phyloP scores from a whole-genome alignment of 2,113 vertebrate genomes.

The Lanius collurio region DNA sequence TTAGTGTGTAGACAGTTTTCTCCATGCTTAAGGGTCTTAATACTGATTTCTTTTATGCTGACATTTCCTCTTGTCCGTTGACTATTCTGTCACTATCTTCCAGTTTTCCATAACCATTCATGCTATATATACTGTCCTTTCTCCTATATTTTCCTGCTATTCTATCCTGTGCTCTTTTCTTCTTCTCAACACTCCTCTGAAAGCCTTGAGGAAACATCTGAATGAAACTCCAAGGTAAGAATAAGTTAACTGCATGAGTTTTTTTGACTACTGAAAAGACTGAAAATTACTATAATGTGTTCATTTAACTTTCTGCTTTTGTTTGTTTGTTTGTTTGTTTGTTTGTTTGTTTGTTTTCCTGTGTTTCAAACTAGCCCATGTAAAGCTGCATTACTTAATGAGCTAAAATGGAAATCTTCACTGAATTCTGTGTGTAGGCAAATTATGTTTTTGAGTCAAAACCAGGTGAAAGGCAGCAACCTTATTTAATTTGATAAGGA shows the following conservation, averaged over 20 bases:
- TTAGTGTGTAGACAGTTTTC: neutral
- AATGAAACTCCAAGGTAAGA: neutral
- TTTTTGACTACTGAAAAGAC: neutral
- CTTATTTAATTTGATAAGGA: neutral
- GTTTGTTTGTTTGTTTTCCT: neutral
- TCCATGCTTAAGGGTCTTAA: neutral
- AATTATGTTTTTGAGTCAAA: neutral
- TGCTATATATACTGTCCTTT: neutral
- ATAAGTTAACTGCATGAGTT: neutral
- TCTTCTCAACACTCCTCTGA: neutral
- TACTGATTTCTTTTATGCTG: slow-evolving; percentile 20
- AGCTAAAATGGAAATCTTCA: neutral
- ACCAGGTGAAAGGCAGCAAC: neutral
- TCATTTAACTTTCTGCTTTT: neutral
- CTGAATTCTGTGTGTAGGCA: neutral
- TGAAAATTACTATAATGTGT: neutral
- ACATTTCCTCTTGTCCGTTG: neutral
- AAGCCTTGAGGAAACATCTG: neutral
- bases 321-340: neutral
- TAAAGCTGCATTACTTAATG: neutral
- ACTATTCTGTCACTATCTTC: neutral
- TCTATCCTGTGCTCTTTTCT: neutral
- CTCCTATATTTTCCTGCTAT: neutral
- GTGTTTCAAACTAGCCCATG: neutral
- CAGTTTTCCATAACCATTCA: neutral